These are phyloP conservation scores for Darwinula stevensoni DNA, from an alignment of 2,888 invertebrate species.

Conservation along the genomic window DNA sequence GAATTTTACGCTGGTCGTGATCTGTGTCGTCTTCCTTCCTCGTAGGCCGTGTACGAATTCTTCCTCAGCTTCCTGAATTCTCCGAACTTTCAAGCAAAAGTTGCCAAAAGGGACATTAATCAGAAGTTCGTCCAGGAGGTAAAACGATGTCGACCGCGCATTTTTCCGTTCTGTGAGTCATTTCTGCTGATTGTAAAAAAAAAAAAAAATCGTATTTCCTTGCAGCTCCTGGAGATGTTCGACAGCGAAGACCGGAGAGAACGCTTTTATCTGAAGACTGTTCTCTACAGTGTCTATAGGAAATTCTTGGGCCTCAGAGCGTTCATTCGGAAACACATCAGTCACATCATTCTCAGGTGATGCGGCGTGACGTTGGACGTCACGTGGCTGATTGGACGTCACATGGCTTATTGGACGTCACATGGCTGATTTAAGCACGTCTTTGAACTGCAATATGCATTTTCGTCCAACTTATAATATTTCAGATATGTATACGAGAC, in stretches of 20 bases:
- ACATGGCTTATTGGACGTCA: too few species aligned
- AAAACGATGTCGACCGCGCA: slow-evolving; percentile 11
- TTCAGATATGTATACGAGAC: slow-evolving; percentile 95
- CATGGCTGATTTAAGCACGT: not conserved
- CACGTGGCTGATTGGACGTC: too few species aligned
- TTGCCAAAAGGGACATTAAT: slow-evolving; percentile 81
- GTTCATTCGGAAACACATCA: slow-evolving; percentile 98
- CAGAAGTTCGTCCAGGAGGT: slow-evolving; percentile 94
- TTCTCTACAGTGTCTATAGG: slow-evolving; percentile 96
- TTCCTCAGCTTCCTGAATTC: slow-evolving; percentile 94
- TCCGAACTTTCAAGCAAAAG: slow-evolving; percentile 86
- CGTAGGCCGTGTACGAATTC: slow-evolving; percentile 87
- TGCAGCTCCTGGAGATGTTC: slow-evolving; percentile 80
- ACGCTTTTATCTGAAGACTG: slow-evolving; percentile 93
- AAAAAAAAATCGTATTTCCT: slow-evolving; percentile 11
- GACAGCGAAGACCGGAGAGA: slow-evolving; percentile 99
- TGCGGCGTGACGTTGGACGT: slow-evolving; percentile 9
- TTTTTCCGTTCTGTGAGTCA: slow-evolving; percentile 3
- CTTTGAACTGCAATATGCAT: not conserved
- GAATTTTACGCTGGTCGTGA: too few species aligned
- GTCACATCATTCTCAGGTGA: slow-evolving; percentile 83
- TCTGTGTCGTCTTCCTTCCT: too few species aligned
- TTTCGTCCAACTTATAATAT: slow-evolving; percentile 9
- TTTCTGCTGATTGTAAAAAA: not conserved
- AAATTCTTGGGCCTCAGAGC: slow-evolving; percentile 96